Percentiles rank a stretch among this genome's conserved stretches.
These are phyloP conservation scores for Volucella bombylans DNA, from an alignment of 2,888 invertebrate species.

Conservation along the genomic window DNA sequence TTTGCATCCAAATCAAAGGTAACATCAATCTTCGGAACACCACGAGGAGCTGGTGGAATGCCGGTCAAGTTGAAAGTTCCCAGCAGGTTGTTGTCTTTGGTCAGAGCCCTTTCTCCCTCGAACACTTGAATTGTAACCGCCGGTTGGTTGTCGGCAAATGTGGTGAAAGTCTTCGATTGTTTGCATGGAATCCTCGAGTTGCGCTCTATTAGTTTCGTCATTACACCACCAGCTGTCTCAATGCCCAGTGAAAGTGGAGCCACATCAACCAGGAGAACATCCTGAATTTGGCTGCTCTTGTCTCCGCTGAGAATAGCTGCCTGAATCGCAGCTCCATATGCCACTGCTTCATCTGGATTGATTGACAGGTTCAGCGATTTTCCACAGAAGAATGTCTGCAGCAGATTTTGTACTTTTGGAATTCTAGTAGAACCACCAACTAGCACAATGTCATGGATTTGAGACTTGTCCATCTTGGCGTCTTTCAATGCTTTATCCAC, in stretches of 20 bases:
- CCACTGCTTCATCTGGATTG: slow-evolving; percentile 92
- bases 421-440: slow-evolving; percentile 92
- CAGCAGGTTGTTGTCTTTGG: slow-evolving; percentile 95
- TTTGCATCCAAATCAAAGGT: slow-evolving; percentile 94
- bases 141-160: slow-evolving; percentile 91
- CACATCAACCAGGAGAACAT: too few species aligned
- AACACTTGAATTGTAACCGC: slow-evolving; percentile 89
- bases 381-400: slow-evolving; percentile 89
- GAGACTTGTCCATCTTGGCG: slow-evolving; percentile 89
- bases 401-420: slow-evolving; percentile 89
- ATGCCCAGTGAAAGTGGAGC: too few species aligned
- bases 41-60: slow-evolving; percentile 96
- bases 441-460: slow-evolving; percentile 90
- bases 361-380: slow-evolving; percentile 89
- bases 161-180: slow-evolving; percentile 89
- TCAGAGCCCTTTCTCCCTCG: too few species aligned
- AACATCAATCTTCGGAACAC: slow-evolving; percentile 93
- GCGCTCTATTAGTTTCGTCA: slow-evolving; percentile 89
- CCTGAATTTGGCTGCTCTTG: too few species aligned
- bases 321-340: slow-evolving; percentile 90
- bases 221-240: slow-evolving; percentile 91
- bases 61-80: slow-evolving; percentile 98
- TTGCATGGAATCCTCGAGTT: too few species aligned
- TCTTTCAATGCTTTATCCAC: slow-evolving; percentile 91
- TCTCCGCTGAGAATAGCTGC: slow-evolving; percentile 88